phyloP scores from a whole-genome alignment of 92 coral and sea anemone genomes.

The Pocillopora meandrina region DNA sequence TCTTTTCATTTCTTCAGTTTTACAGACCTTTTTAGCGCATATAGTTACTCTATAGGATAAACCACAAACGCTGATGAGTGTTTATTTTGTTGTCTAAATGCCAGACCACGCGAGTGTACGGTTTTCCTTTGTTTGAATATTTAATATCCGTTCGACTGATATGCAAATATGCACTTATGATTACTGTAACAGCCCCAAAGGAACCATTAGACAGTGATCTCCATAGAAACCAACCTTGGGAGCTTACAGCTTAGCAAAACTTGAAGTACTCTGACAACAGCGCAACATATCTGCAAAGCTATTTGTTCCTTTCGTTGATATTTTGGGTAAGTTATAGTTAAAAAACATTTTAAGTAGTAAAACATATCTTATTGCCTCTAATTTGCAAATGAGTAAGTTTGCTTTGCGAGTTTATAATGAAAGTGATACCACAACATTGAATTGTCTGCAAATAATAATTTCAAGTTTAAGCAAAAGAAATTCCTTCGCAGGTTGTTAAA shows the following conservation, averaged over 20 bases:
- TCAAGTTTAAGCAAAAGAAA: background rate
- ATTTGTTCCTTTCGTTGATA: background rate
- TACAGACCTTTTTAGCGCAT: too few species aligned
- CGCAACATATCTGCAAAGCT: background rate
- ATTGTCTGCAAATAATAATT: background rate
- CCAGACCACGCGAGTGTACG: background rate
- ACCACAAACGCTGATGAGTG: too few species aligned
- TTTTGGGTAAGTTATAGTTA: constrained; percentile 18
- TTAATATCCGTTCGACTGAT: background rate
- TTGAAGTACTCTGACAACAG: background rate
- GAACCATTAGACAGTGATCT: constrained; percentile 11
- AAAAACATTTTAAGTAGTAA: background rate
- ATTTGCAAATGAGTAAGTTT: background rate
- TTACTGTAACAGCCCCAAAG: constrained; percentile 25
- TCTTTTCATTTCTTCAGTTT: too few species aligned
- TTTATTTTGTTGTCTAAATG: too few species aligned
- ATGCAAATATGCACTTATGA: constrained; percentile 29
- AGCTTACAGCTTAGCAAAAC: background rate
- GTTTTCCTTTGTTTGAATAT: constrained; percentile 29
- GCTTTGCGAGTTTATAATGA: constrained; percentile 4
- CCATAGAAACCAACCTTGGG: constrained; percentile 18
- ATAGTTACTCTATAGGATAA: too few species aligned
- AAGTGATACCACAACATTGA: constrained; percentile 4
- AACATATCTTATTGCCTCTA: background rate
- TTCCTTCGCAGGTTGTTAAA: background rate